These are phyloP conservation scores for Conus ventricosus DNA, from an alignment of 1,140 invertebrate genomes.

Conservation along the genomic window DNA sequence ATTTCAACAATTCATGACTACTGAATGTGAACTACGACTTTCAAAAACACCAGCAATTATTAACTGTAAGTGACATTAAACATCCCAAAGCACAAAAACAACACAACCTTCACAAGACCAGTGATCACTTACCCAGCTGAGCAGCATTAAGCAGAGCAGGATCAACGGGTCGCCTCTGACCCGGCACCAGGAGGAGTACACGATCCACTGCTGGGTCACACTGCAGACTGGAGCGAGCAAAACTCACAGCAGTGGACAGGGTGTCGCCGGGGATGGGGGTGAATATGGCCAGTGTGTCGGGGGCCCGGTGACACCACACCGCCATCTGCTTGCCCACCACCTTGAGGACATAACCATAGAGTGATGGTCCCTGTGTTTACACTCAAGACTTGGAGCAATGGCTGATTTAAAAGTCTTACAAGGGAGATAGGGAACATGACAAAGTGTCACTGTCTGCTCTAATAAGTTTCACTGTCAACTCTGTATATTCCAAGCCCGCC, in stretches of 20 bases:
- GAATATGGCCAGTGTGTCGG: constrained; percentile 86
- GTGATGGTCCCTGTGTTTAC: neutral
- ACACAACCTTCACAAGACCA: too few species aligned
- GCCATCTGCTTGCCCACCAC: constrained; percentile 77
- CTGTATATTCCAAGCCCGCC: too few species aligned
- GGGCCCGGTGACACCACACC: constrained; percentile 90
- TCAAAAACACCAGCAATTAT: too few species aligned
- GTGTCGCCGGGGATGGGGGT: constrained; percentile 68
- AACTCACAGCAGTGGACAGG: constrained; percentile 52
- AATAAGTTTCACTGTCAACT: too few species aligned
- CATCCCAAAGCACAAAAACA: too few species aligned
- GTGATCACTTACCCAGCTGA: constrained; percentile 22
- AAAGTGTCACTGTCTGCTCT: too few species aligned
- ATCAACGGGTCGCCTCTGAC: constrained; percentile 31
- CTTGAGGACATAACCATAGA: neutral
- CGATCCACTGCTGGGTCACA: constrained; percentile 54
- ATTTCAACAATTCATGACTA: too few species aligned
- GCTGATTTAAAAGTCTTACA: too few species aligned
- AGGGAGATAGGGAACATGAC: too few species aligned
- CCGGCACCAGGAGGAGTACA: constrained; percentile 37
- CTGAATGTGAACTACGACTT: too few species aligned
- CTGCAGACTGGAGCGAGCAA: constrained; percentile 54
- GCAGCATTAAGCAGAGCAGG: constrained; percentile 15
- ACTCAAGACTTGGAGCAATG: too few species aligned
- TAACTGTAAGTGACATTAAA: too few species aligned